Conservation (phyloP, 2,888 invertebrate genomes). For the Rapana venosa region DNA sequence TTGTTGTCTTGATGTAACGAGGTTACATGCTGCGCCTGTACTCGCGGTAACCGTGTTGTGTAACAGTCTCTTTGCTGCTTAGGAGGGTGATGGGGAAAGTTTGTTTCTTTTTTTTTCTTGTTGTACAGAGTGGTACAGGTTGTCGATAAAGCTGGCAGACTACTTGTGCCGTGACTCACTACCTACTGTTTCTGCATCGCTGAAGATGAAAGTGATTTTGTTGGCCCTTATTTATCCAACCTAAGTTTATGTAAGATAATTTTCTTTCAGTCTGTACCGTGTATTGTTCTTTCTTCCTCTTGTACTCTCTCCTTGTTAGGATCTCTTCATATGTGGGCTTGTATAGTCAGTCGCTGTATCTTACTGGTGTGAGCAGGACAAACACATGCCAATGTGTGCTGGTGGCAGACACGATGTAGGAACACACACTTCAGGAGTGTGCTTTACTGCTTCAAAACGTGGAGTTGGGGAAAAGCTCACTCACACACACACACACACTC, state of each 20-base stretch:
- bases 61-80: not conserved
- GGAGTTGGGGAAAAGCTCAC: too few species aligned
- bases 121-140: conserved; percentile 5
- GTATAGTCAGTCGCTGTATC: too few species aligned
- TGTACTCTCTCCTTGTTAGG: too few species aligned
- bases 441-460: too few species aligned
- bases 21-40: not conserved
- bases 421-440: not conserved
- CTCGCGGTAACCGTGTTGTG: not conserved
- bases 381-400: too few species aligned
- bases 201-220: not conserved
- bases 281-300: too few species aligned
- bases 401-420: not conserved
- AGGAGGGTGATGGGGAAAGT: not conserved
- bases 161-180: not conserved
- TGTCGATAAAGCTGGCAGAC: not conserved
- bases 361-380: too few species aligned
- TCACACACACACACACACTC: too few species aligned
- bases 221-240: not conserved
- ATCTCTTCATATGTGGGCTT: too few species aligned
- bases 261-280: too few species aligned
- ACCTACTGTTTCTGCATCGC: not conserved
- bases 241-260: not conserved
- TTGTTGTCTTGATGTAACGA: not conserved
- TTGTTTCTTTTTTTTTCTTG: not conserved